Evolutionary conservation across 1,140 invertebrate species (phyloP).

Genomic region (Sycophila sp.): DNA sequence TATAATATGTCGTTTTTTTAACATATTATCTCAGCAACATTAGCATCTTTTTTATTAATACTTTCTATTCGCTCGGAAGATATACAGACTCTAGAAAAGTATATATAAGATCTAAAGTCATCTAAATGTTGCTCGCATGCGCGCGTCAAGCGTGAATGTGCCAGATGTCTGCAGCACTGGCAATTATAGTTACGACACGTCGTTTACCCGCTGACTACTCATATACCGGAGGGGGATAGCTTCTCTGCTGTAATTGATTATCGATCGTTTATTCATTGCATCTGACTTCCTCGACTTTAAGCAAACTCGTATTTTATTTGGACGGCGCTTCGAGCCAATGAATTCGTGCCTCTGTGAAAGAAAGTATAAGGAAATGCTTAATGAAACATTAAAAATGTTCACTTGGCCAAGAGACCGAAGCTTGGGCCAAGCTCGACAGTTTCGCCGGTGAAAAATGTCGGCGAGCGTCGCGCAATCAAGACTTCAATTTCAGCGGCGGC

Average conservation of each 20-base stretch:
- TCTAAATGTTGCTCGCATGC: conserved; percentile 4
- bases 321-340: too few relatives aligned
- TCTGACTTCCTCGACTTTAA: too few relatives aligned
- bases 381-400: too few relatives aligned
- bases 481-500: conserved; percentile 24
- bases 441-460: not conserved
- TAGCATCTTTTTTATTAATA: too few relatives aligned
- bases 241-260: conserved; percentile 16
- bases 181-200: conserved; percentile 19
- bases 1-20: too few relatives aligned
- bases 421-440: too few relatives aligned
- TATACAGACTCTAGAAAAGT: too few relatives aligned
- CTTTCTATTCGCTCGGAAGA: not conserved
- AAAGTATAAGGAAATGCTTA: too few relatives aligned
- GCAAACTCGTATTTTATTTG: too few relatives aligned
- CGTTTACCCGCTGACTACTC: not conserved
- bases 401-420: too few relatives aligned
- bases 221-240: not conserved
- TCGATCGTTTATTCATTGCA: conserved; percentile 4
- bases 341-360: too few relatives aligned
- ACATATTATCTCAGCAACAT: too few relatives aligned
- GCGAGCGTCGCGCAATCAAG: not conserved
- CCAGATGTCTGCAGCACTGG: conserved; percentile 19
- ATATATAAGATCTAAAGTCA: not conserved
- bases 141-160: conserved; percentile 1